Percentiles rank a stretch among this genome's conserved stretches.
Conservation (phyloP, 2,113 vertebrate species). For the Caloenas nicobarica region DNA sequence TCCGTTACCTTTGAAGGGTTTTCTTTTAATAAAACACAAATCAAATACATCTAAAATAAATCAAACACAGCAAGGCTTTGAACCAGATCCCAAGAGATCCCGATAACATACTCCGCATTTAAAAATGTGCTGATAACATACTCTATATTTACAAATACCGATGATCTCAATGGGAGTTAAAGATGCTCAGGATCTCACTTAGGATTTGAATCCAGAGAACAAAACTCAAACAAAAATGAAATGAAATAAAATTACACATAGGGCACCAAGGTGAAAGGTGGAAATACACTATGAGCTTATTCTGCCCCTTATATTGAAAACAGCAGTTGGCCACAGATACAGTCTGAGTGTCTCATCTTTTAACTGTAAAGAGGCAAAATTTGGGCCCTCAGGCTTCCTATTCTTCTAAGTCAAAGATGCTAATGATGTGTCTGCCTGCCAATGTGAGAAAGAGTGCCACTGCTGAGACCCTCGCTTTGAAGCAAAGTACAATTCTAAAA, state of each 20-base stretch:
- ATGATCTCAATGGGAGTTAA: not conserved
- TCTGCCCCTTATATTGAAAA: constrained; percentile 34
- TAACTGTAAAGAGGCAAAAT: constrained; percentile 45
- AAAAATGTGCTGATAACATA: not conserved
- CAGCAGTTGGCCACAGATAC: not conserved
- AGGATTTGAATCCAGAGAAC: not conserved
- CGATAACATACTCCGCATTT: not conserved
- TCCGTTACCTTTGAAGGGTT: constrained; percentile 28
- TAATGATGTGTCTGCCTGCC: constrained; percentile 61
- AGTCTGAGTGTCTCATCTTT: constrained; percentile 42
- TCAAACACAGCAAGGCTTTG: constrained; percentile 48
- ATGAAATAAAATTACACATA: not conserved
- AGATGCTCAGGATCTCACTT: not conserved
- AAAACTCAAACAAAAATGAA: not conserved
- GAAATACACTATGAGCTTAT: constrained; percentile 2
- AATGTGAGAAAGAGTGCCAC: constrained; percentile 39
- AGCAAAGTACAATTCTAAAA: constrained; percentile 53
- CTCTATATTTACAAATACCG: not conserved
- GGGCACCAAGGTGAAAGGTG: not conserved
- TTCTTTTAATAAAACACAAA: constrained; percentile 57
- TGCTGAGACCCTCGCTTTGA: constrained; percentile 59
- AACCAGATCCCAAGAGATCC: constrained; percentile 11
- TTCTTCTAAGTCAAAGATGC: constrained; percentile 62
- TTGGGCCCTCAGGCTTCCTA: constrained; percentile 27
- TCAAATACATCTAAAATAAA: constrained; percentile 55